These are phyloP conservation scores for Halcyon malimbica DNA, from an alignment of 2,113 vertebrate genomes.

Conservation along the genomic window DNA sequence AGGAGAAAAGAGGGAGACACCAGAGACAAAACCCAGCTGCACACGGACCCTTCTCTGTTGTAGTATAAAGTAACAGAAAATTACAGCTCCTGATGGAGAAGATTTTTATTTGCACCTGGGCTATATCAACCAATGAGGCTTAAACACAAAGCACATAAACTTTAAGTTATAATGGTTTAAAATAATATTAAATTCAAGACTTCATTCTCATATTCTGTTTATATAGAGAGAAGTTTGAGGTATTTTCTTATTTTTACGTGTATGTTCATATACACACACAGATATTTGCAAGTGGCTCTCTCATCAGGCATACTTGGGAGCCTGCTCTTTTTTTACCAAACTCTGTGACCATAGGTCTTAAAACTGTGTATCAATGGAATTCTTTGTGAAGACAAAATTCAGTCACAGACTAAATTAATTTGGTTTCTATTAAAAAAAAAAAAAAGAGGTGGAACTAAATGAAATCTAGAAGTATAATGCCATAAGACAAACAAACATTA, in stretches of 20 bases:
- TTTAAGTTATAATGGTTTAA: background rate
- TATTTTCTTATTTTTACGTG: background rate
- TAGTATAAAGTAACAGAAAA: conserved; percentile 38
- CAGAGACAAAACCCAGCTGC: background rate
- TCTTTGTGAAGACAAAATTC: conserved; percentile 17
- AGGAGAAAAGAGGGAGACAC: background rate
- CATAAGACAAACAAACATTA: background rate
- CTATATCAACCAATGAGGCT: conserved; percentile 3
- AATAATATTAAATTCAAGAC: background rate
- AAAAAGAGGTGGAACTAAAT: background rate
- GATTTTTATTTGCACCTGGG: conserved; percentile 47
- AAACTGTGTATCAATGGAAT: background rate
- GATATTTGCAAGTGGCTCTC: background rate
- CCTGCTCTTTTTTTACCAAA: background rate
- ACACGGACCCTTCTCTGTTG: background rate
- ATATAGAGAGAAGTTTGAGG: background rate
- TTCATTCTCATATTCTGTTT: background rate
- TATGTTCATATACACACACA: background rate
- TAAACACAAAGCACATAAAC: background rate
- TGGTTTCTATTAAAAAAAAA: conserved; percentile 20
- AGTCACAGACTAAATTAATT: background rate
- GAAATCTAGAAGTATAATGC: background rate
- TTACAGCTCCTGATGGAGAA: conserved; percentile 41
- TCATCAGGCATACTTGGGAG: background rate
- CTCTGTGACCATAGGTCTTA: background rate